Evolutionary conservation across 2,113 vertebrate species (phyloP).

Genomic region (Columba livia): DNA sequence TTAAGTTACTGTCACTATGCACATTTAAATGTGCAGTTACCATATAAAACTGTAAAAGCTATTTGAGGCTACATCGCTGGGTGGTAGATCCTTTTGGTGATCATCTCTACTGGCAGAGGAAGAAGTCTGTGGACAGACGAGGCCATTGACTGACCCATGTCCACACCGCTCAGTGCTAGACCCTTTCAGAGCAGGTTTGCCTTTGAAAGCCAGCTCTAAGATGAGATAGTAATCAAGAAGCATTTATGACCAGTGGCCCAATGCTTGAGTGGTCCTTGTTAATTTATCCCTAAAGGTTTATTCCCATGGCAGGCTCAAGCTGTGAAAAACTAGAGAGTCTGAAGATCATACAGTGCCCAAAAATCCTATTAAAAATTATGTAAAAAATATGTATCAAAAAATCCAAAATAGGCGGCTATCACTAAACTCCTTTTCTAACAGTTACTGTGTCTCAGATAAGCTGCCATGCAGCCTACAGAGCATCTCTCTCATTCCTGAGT

Average conservation of each 20-base stretch:
- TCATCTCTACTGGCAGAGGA: background rate
- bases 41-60: background rate
- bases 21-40: background rate
- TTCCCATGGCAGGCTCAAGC: background rate
- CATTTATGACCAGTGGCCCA: background rate
- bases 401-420: background rate
- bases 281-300: background rate
- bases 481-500: background rate
- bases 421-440: background rate
- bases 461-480: background rate
- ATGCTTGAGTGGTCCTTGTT: background rate
- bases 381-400: background rate
- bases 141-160: no score
- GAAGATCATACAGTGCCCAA: background rate
- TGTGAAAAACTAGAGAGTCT: background rate
- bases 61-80: background rate
- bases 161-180: background rate
- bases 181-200: background rate
- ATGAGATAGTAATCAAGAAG: background rate
- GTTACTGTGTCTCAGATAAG: background rate
- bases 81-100: fast-evolving
- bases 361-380: background rate
- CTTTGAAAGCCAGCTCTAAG: background rate
- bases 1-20: background rate
- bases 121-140: background rate